Conservation (phyloP, 1,140 invertebrate genomes). For the Chrysomallon squamiferum region DNA sequence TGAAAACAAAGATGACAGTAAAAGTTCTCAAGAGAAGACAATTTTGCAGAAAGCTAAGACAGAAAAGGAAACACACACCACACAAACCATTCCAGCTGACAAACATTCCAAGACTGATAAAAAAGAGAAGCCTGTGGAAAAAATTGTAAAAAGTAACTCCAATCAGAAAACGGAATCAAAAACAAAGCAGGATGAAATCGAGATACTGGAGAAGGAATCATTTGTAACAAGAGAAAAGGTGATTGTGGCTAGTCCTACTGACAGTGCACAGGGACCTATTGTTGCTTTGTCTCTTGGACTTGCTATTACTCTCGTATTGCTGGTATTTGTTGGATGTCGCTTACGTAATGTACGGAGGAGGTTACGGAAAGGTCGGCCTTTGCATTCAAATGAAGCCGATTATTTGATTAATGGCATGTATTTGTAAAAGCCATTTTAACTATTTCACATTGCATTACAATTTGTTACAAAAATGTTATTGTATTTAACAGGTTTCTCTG, state of each 20-base stretch:
- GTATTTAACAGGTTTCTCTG: too few species aligned
- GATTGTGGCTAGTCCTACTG: conserved; percentile 34
- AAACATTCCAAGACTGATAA: not conserved
- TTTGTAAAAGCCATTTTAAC: conserved; percentile 70
- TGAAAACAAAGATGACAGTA: too few species aligned
- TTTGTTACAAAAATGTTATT: too few species aligned
- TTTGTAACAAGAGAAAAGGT: conserved; percentile 34
- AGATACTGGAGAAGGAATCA: not conserved
- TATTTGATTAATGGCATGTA: conserved; percentile 98
- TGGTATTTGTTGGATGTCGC: conserved; percentile 82
- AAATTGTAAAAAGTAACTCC: not conserved
- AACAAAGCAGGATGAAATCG: not conserved
- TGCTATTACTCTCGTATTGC: conserved; percentile 74
- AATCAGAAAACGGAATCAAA: not conserved
- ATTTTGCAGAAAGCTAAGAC: too few species aligned
- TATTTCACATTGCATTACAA: too few species aligned
- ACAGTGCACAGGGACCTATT: conserved; percentile 73
- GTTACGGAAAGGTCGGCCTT: conserved; percentile 78
- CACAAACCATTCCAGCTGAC: not conserved
- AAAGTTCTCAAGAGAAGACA: too few species aligned
- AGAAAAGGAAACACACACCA: too few species aligned
- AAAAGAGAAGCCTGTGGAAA: not conserved
- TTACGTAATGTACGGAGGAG: conserved; percentile 77
- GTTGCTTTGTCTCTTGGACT: conserved; percentile 82
- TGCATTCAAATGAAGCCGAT: conserved; percentile 93